These are phyloP conservation scores for Orbicella faveolata DNA, from an alignment of 64 coral and sea anemone genomes.

Conservation along the genomic window DNA sequence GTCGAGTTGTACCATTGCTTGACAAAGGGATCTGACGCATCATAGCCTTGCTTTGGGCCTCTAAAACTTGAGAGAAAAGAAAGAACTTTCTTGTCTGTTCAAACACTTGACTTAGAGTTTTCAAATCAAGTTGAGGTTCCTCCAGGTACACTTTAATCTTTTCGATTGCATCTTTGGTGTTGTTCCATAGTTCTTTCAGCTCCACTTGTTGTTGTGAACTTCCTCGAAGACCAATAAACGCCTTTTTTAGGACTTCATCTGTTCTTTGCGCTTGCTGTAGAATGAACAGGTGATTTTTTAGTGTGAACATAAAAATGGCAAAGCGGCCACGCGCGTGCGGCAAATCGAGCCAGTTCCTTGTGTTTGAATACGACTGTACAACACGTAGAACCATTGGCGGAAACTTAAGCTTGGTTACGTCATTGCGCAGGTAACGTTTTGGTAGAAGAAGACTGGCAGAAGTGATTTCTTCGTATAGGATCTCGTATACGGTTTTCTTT, in stretches of 20 bases:
- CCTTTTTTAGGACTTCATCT: too few species aligned
- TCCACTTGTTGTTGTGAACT: not conserved
- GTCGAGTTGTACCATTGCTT: too few species aligned
- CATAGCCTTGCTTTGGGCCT: too few species aligned
- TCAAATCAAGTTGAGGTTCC: not conserved
- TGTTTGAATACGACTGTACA: not conserved
- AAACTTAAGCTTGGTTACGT: not conserved
- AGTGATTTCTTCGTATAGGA: not conserved
- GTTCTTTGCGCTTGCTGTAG: not conserved
- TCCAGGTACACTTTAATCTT: not conserved
- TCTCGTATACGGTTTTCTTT: not conserved
- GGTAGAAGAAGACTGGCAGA: not conserved
- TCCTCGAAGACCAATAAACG: too few species aligned
- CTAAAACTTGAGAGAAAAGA: too few species aligned
- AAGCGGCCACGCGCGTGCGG: not conserved
- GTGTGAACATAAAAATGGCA: not conserved
- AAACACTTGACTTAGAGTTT: not conserved
- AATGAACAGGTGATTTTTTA: not conserved
- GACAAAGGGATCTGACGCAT: too few species aligned
- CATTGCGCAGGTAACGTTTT: not conserved
- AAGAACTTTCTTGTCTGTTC: too few species aligned
- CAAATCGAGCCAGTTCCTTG: not conserved
- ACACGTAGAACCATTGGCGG: not conserved
- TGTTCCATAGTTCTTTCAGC: not conserved
- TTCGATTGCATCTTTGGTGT: too few species aligned